These are phyloP conservation scores for Solen grandis DNA, from an alignment of 1,140 invertebrate species.

Conservation along the genomic window DNA sequence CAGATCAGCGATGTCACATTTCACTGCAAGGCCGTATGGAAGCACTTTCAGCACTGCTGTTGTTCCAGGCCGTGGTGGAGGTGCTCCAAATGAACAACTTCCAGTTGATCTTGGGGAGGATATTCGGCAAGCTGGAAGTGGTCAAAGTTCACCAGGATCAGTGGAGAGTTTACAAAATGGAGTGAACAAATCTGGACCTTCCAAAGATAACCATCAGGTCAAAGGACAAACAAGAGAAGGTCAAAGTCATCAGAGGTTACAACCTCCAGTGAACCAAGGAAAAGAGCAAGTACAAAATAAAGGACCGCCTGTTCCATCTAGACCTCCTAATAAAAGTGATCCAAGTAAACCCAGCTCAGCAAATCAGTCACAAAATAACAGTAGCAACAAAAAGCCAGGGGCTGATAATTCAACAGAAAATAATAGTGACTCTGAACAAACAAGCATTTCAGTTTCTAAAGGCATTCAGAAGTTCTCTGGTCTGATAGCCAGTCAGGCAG, in stretches of 20 bases:
- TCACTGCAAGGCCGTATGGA: conserved; percentile 67
- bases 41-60: conserved; percentile 71
- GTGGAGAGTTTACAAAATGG: conserved; percentile 70
- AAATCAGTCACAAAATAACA: neutral
- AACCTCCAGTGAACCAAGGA: neutral
- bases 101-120: conserved; percentile 72
- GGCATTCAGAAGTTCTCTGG: conserved; percentile 51
- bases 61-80: conserved; percentile 38
- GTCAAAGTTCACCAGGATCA: conserved; percentile 78
- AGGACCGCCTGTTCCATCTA: conserved; percentile 37
- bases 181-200: conserved; percentile 21
- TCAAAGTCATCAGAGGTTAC: neutral
- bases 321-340: conserved; percentile 11
- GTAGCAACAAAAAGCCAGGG: neutral
- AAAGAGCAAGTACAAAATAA: conserved; percentile 3
- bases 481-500: conserved; percentile 39
- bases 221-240: too few species aligned
- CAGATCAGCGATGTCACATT: conserved; percentile 62
- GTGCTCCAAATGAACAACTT: conserved; percentile 55
- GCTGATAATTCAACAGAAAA: conserved; percentile 37
- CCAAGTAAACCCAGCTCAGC: neutral
- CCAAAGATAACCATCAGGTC: conserved; percentile 17
- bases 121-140: conserved; percentile 75
- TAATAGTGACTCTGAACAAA: conserved; percentile 47
- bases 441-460: conserved; percentile 46